Evolutionary conservation across 2,113 vertebrate genomes (phyloP).

Genomic region (Melanerpes aurifrons): DNA sequence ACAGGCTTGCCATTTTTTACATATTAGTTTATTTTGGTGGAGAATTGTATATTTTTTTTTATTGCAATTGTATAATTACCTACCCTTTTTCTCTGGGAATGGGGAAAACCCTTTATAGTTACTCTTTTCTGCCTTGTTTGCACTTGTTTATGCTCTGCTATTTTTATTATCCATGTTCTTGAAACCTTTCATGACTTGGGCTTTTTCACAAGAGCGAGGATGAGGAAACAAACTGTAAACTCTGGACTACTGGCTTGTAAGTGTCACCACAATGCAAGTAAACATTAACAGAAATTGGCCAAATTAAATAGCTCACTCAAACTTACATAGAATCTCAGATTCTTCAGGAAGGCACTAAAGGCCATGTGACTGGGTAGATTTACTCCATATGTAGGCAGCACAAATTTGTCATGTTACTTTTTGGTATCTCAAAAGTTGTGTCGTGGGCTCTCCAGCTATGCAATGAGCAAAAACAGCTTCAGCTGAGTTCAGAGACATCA

Average conservation of each 20-base stretch:
- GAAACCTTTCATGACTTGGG: not conserved
- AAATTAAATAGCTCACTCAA: not conserved
- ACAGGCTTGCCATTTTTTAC: not conserved
- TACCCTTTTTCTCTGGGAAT: not conserved
- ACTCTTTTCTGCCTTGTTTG: constrained; percentile 43
- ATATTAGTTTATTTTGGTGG: not conserved
- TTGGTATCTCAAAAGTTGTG: not conserved
- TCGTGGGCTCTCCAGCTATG: not conserved
- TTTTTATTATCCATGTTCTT: not conserved
- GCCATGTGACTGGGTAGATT: not conserved
- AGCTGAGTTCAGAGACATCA: not conserved
- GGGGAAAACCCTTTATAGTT: constrained; percentile 11
- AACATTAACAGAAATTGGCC: not conserved
- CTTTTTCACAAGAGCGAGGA: not conserved
- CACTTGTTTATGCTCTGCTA: constrained; percentile 26
- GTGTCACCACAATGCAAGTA: not conserved
- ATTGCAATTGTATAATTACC: constrained; percentile 9
- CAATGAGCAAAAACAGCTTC: not conserved
- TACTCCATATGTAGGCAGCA: not conserved
- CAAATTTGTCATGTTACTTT: not conserved
- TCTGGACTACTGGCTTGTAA: not conserved
- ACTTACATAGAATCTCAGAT: not conserved
- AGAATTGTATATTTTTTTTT: not conserved
- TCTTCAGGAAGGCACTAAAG: not conserved
- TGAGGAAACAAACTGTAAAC: not conserved